Base-by-base conservation (phyloP, 2,113 vertebrate species). In the Burhinus bistriatus region DNA sequence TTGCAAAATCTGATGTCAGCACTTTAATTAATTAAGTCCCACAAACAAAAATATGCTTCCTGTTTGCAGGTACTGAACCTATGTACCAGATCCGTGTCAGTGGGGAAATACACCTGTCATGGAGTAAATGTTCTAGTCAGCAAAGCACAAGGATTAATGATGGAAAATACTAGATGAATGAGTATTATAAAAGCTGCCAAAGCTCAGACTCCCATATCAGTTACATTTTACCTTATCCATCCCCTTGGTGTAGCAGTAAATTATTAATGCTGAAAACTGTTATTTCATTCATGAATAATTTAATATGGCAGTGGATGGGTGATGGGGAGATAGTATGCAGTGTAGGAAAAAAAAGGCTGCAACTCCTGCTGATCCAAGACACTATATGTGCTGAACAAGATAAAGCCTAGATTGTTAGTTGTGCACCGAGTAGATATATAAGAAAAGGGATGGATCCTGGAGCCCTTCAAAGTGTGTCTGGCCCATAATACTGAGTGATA, bases 231-330 rank as follows among this genome's bases (percentile, higher is more conserved):
- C 95, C 97, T 98, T 93, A 97, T 90, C 73, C 58, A 76, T 95
- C 96, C 97, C 96, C 95, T 98, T 97, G 93, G 95, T 97, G 96
- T 98, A 97, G 95, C 72, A 93, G 95, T 99, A 96, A 98, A 99
- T 99, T 98, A 98, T 99, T 98, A 98, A 99, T 96, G 96, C 85
- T 97, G 97, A 98, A 99, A 97, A 98, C 96, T 97, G 97, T 97
- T 98, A 98, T 98, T 98, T 98, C 96, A 95, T 97, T 98, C 95
- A 98, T 99, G 97, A 98, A 99, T 99, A 98, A 99, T 99, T 98
- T 94, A 99, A 65, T 93, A 94, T 83, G 95, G 90, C 75, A 95
- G 87, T 93, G 94, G 95, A 93, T 97, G 84, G 83, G 94, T 96
- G 95, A 97, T 97, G 92, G 73, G 87, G 89, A 91, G 96, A 97